Evolutionary conservation across 2,113 vertebrate species (phyloP).

Genomic region (Semnopithecus entellus): DNA sequence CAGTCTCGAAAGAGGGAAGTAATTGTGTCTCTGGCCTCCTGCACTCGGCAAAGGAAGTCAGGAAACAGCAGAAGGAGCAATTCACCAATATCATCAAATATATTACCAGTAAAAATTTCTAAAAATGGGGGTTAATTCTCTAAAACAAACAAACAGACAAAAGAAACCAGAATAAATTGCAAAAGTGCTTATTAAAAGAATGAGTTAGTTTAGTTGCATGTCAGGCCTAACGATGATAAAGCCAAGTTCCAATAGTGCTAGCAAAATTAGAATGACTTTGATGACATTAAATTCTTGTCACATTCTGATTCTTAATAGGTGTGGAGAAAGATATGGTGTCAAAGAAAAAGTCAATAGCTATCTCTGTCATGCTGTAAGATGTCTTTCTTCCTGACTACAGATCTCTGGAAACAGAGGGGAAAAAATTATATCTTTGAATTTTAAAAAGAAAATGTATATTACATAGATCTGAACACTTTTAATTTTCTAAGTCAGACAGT

Average conservation of each 20-base stretch:
- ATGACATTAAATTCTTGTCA: not conserved
- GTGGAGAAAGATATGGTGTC: not conserved
- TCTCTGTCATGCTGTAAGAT: not conserved
- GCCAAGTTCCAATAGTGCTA: accelerated
- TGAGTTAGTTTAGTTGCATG: not conserved
- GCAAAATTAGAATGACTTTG: not conserved
- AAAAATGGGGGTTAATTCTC: not conserved
- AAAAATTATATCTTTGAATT: not conserved
- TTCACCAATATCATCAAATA: not conserved
- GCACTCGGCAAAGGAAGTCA: not conserved
- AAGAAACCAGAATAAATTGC: not conserved
- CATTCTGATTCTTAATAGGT: not conserved
- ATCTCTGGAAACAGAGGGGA: not conserved
- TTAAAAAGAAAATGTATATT: not conserved
- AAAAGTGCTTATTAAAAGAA: not conserved
- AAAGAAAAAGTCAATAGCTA: not conserved
- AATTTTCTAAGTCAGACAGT: not conserved
- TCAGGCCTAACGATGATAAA: not conserved
- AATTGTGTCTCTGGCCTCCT: not conserved
- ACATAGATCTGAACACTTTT: not conserved
- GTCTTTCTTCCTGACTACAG: not conserved
- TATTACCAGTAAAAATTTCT: not conserved
- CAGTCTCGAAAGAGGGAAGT: not conserved
- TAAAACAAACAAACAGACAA: not conserved
- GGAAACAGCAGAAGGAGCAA: accelerated